Evolutionary conservation across 2,888 invertebrate species (phyloP).

Genomic region (Galerucella nymphaeae): DNA sequence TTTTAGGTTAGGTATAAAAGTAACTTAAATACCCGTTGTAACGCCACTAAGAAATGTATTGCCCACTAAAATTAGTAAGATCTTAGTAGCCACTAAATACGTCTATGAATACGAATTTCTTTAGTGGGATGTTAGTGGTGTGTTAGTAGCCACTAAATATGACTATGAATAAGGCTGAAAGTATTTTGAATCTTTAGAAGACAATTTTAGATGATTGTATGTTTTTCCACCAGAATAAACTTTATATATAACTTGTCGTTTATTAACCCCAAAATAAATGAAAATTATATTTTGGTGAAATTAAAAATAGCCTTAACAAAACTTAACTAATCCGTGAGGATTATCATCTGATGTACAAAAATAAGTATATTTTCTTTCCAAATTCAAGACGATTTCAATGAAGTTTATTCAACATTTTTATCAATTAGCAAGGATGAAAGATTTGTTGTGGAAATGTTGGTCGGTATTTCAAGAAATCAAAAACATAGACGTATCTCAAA

Average conservation of each 20-base stretch:
- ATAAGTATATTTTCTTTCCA: conserved; percentile 14
- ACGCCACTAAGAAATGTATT: too few relatives aligned
- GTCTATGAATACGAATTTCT: too few relatives aligned
- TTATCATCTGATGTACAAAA: conserved; percentile 2
- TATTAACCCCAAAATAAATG: conserved; percentile 13
- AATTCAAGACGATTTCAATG: conserved; percentile 8
- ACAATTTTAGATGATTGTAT: not conserved
- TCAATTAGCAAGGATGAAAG: conserved; percentile 7
- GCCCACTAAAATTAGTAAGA: too few relatives aligned
- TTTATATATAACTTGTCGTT: not conserved
- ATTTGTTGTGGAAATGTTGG: not conserved
- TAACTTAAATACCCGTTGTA: too few relatives aligned
- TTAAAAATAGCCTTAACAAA: conserved; percentile 13
- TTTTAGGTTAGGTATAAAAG: too few relatives aligned
- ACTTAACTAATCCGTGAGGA: conserved; percentile 13
- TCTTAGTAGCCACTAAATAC: too few relatives aligned
- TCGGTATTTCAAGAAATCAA: not conserved
- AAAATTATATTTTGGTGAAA: conserved; percentile 2
- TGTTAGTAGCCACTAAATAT: too few relatives aligned
- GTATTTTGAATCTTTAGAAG: not conserved
- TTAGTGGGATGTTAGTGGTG: too few relatives aligned
- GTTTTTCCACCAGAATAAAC: not conserved
- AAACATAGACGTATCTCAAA: not conserved
- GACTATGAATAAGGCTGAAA: too few relatives aligned
- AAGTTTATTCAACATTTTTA: conserved; percentile 12